Conservation (phyloP, 2,113 vertebrate species). For the Melanerpes aurifrons region DNA sequence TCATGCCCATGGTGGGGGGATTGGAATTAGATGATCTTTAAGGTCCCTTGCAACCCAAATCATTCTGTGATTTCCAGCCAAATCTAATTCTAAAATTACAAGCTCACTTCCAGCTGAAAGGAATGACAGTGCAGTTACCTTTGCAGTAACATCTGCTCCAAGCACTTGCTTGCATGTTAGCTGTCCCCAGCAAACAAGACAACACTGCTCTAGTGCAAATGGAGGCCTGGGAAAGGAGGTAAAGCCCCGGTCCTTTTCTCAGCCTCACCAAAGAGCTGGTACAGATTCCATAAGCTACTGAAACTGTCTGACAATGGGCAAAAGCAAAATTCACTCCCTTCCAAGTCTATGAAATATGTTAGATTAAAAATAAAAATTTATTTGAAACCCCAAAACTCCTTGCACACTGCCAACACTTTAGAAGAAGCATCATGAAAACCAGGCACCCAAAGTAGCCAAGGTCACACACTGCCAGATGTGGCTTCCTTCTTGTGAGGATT, state of each 20-base stretch:
- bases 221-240: neutral
- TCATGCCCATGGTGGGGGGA: too few relatives aligned
- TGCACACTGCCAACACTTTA: neutral
- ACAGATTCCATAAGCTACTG: neutral
- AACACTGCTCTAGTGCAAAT: neutral
- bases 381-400: neutral
- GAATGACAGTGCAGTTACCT: too few relatives aligned
- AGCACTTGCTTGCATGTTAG: too few relatives aligned
- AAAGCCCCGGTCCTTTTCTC: neutral
- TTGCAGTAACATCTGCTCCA: too few relatives aligned
- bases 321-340: constrained; percentile 25
- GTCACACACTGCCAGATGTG: neutral
- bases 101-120: too few relatives aligned
- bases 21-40: too few relatives aligned
- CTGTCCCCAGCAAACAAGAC: neutral
- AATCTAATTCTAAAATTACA: too few relatives aligned
- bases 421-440: neutral
- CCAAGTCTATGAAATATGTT: neutral
- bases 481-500: neutral
- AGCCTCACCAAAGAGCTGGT: neutral
- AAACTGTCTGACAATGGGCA: neutral
- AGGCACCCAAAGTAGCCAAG: accelerated
- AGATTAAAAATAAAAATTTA: neutral
- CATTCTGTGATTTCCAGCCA: too few relatives aligned
- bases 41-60: too few relatives aligned